Base-by-base conservation (phyloP, 2,888 invertebrate genomes). In the Thymelicus sylvestris region DNA sequence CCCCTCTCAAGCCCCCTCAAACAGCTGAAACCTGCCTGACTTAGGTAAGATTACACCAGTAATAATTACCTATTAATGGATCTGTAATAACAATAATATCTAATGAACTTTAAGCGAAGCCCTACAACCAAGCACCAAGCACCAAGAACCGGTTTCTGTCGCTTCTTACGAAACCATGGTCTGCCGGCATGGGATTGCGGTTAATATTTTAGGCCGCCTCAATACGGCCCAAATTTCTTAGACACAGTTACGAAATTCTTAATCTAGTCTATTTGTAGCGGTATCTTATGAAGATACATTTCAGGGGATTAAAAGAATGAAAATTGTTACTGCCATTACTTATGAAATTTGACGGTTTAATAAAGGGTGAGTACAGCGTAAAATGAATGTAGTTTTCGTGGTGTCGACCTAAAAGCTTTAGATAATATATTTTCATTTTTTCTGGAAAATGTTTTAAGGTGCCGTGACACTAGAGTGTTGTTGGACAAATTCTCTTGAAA, bases 351-450 rank as follows among this genome's bases (percentile, higher is more conserved):
- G 50, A 64, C 64, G 38, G 50, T 39, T 38, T 38, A 38, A 38
- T 63, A 64, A 50, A 38, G 15, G 38, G 64, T 39, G 15, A 15
- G 38, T 19, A 60, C 12, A 64, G 15, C 50, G 50, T 38, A 50
- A 39, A 50, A 64, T 64, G 50, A 64, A 64, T 15, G 64, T 50
- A 50, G 64, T 50, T 64, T 41, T 65, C 50, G 65, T 65, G 65
- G 41, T 65, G 39, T 39, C 65, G 64, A 65, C 55, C 65, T 65
- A 65, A 65, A 65, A 65, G 65, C 65, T 65, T 65, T 41, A 19
- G 65, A 50, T 55, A 65, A 65, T 65, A 65, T 65, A 65, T 65
- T 65, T 65, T 65, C 65, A 65, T 65, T 65, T 65, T 55, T 65
- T 65, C 55, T 7, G 39, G 7, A n/a, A 55, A 55, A 41, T 38